phyloP scores from a whole-genome alignment of 2,797 vertebrate genomes.

The Gallirallus australis region DNA sequence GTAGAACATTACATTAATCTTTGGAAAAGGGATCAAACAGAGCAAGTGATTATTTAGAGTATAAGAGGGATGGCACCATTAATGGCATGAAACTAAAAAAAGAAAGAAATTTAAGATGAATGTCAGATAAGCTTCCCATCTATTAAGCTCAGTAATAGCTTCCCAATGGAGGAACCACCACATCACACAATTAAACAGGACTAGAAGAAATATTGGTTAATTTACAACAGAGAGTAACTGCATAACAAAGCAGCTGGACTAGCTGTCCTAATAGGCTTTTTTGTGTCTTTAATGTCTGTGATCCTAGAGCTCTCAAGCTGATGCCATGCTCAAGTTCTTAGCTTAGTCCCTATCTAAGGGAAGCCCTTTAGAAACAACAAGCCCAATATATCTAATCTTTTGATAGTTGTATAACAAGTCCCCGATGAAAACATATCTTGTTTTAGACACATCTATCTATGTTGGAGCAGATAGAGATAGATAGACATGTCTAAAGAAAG shows the following conservation, averaged over 20 bases:
- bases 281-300: not conserved
- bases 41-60: slow-evolving; percentile 59
- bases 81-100: slow-evolving; percentile 47
- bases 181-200: slow-evolving; percentile 57
- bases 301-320: slow-evolving; percentile 14
- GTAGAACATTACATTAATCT: slow-evolving; percentile 46
- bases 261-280: slow-evolving; percentile 16
- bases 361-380: slow-evolving; percentile 57
- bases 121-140: slow-evolving; percentile 65
- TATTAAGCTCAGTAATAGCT: slow-evolving; percentile 65
- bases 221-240: slow-evolving; percentile 52
- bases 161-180: slow-evolving; percentile 50
- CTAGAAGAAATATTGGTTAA: slow-evolving; percentile 64
- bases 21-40: slow-evolving; percentile 41
- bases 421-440: slow-evolving; percentile 58
- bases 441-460: slow-evolving; percentile 62
- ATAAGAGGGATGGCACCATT: slow-evolving; percentile 37
- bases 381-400: slow-evolving; percentile 47
- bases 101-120: slow-evolving; percentile 64
- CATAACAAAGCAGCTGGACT: slow-evolving; percentile 52
- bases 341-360: not conserved
- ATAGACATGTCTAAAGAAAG: slow-evolving; percentile 55
- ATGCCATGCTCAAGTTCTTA: not conserved
- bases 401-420: slow-evolving; percentile 61
- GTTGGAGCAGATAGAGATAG: slow-evolving; percentile 52